phyloP scores from a whole-genome alignment of 2,888 invertebrate genomes.

The Hyppa rectilinea region DNA sequence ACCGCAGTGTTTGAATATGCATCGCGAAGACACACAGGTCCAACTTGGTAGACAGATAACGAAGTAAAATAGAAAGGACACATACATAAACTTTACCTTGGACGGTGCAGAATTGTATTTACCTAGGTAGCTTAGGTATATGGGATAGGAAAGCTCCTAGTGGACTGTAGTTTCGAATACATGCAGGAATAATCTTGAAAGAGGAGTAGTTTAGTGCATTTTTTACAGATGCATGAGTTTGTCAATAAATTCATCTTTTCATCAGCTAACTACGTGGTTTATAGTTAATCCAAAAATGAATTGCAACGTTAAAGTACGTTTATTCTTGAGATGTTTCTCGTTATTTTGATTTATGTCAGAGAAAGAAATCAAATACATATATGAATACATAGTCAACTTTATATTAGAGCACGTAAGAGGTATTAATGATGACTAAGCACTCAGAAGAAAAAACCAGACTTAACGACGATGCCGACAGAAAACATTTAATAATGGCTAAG shows the following conservation, averaged over 20 bases:
- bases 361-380: not conserved
- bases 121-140: conserved; percentile 12
- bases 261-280: not conserved
- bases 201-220: not conserved
- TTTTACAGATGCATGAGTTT: not conserved
- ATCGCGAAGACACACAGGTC: conserved; percentile 62
- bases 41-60: conserved; percentile 61
- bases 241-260: not conserved
- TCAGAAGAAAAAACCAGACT: not conserved
- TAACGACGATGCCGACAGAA: not conserved
- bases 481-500: not conserved
- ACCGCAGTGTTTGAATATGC: conserved; percentile 63
- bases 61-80: conserved; percentile 64
- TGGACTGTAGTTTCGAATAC: conserved; percentile 6
- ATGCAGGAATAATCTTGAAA: conserved; percentile 15
- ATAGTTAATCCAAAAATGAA: not conserved
- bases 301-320: not conserved
- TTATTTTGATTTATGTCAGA: too few species aligned
- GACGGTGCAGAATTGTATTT: conserved; percentile 40
- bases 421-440: not conserved
- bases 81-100: conserved; percentile 60
- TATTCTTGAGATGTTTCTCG: not conserved
- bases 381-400: not conserved
- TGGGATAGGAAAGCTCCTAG: not conserved
- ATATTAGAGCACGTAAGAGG: not conserved